Base-by-base conservation (phyloP, 2,113 vertebrate genomes). In the Chloebia gouldiae region DNA sequence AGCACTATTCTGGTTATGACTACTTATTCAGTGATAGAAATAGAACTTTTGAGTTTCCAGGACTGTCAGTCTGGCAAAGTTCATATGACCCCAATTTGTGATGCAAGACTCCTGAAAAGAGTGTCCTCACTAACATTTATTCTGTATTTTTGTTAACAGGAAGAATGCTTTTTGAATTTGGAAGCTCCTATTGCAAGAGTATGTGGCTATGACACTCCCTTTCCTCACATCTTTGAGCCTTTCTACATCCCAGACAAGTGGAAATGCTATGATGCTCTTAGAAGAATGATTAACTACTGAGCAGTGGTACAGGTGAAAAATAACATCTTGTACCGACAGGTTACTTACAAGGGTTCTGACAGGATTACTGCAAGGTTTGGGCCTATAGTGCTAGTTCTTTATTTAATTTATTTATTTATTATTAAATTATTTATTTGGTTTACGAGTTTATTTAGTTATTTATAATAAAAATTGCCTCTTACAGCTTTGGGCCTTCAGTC, bases 241-340 rank as follows among this genome's bases (percentile, higher is more conserved):
- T 99, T 99, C 97, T 99, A 99, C 97, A 99, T 99, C 98, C 99
- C 99, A 86, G 99, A 99, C 97, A 99, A 99, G 96, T 99, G 99
- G 99, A 99, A 99, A 95, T 99, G 99, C 95, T 99, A 99, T 71
- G 99, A 99, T 9, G 99, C 98, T 39, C 97, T 99, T 94, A 99
- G 98, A 94, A 98, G 94, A 95, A 99, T 99, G 99, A 99, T 99
- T 95, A 99, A 99, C 97, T 99, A 98, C 97, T 99, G 95, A 99
- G n/a, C 60, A 79, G 40, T 61, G 23, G 7, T 35, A 40, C 37
- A 92, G 97, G 98, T 98, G 92, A 96, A 97, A 91, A 31, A 68
- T 37, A 61, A 39, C 8, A 15, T 59, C 37, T 68, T 49, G 6
- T 15, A 12, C 24, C 54, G 28, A 9, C n/a, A 35, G 27, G 63